Percentiles rank a stretch among this genome's conserved stretches.
These are phyloP conservation scores for Habrosyne pyritoides DNA, from an alignment of 2,888 invertebrate genomes.

Conservation along the genomic window DNA sequence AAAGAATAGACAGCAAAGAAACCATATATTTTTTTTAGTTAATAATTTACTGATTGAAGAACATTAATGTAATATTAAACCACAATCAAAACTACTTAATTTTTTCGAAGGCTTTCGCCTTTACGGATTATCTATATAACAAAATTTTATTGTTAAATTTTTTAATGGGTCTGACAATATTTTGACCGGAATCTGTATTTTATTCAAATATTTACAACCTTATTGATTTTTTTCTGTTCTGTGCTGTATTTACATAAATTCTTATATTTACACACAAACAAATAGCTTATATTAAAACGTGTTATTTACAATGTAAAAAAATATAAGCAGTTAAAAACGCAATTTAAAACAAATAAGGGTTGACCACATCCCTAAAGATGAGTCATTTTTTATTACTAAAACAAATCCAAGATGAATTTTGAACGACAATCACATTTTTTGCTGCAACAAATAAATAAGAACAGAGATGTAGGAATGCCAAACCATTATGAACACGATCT, in stretches of 20 bases:
- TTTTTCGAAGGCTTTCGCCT: too few species aligned
- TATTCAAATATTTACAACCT: constrained; percentile 40
- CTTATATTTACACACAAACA: constrained; percentile 70
- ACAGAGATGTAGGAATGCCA: not conserved
- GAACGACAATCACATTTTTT: not conserved
- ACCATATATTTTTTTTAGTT: too few species aligned
- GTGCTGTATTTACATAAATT: not conserved
- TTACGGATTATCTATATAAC: too few species aligned
- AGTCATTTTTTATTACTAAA: not conserved
- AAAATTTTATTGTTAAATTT: not conserved
- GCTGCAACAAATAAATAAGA: not conserved
- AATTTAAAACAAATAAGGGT: constrained; percentile 17
- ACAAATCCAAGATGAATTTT: not conserved
- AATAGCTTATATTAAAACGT: too few species aligned
- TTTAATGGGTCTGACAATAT: not conserved
- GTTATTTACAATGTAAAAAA: constrained; percentile 41
- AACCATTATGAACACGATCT: constrained; percentile 24
- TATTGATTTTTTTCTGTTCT: not conserved
- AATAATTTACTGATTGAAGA: too few species aligned
- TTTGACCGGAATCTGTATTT: constrained; percentile 39
- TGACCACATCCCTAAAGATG: constrained; percentile 2
- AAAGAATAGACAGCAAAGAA: too few species aligned
- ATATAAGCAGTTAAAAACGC: constrained; percentile 17
- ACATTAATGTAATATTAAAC: too few species aligned
- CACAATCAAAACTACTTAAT: too few species aligned